Conservation (phyloP, 2,797 vertebrate genomes). For the Lates japonicus region DNA sequence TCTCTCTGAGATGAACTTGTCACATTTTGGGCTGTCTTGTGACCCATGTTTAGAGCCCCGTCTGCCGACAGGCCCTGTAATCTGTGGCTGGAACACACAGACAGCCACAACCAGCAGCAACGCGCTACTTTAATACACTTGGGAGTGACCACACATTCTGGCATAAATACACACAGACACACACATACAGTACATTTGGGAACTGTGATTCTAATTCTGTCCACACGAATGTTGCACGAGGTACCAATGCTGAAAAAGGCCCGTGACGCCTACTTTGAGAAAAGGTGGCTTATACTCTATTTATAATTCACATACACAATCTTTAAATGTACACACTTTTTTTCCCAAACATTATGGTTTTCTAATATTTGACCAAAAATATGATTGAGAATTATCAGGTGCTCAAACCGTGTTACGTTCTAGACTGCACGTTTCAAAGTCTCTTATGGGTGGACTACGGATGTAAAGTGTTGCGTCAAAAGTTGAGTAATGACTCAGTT, state of each 20-base stretch:
- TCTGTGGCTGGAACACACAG: slow-evolving; percentile 78
- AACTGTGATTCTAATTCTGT: slow-evolving; percentile 71
- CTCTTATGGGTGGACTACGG: not conserved
- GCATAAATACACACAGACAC: slow-evolving; percentile 53
- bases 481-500: slow-evolving; percentile 37
- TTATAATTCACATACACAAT: slow-evolving; percentile 12
- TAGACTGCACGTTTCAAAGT: not conserved
- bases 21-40: slow-evolving; percentile 76
- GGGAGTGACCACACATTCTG: slow-evolving; percentile 66
- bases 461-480: slow-evolving; percentile 11
- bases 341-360: not conserved
- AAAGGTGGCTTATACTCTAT: slow-evolving; percentile 34
- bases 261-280: slow-evolving; percentile 38
- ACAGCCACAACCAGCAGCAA: slow-evolving; percentile 70
- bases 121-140: slow-evolving; percentile 73
- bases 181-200: slow-evolving; percentile 48
- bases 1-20: slow-evolving; percentile 73
- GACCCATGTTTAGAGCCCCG: slow-evolving; percentile 69
- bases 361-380: not conserved
- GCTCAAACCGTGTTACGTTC: not conserved
- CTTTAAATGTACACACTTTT: not conserved
- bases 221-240: slow-evolving; percentile 53
- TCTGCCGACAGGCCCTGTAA: slow-evolving; percentile 76
- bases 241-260: slow-evolving; percentile 57
- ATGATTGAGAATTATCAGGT: not conserved